A percentile compares a stretch with the other conserved stretches of the same genome.
phyloP scores from a whole-genome alignment of 2,888 invertebrate species.

The Hybos culiciformis region DNA sequence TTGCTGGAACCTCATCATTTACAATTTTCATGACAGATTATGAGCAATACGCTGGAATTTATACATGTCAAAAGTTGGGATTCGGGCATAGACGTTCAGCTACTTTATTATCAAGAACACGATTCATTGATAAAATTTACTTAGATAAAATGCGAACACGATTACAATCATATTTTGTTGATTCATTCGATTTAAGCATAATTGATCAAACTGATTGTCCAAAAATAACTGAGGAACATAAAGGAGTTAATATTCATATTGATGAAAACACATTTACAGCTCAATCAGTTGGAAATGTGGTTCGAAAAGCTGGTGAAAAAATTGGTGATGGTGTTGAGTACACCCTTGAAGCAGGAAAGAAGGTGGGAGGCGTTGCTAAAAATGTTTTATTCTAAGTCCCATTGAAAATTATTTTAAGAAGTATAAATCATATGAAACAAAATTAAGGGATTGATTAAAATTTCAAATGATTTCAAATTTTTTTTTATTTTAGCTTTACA shows the following conservation, averaged over 20 bases:
- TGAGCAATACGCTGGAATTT: slow-evolving; percentile 56
- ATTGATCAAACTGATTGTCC: slow-evolving; percentile 60
- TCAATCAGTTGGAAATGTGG: slow-evolving; percentile 54
- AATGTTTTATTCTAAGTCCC: background rate
- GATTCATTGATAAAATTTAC: slow-evolving; percentile 55
- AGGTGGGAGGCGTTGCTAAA: slow-evolving; percentile 17
- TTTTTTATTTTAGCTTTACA: background rate
- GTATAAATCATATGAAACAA: too few relatives aligned
- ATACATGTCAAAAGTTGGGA: slow-evolving; percentile 59
- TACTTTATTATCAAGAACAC: slow-evolving; percentile 62
- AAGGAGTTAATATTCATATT: slow-evolving; percentile 52
- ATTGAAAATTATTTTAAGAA: background rate
- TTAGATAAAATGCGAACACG: slow-evolving; percentile 56
- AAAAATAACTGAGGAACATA: slow-evolving; percentile 36
- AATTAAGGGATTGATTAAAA: too few relatives aligned
- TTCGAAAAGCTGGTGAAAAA: slow-evolving; percentile 57
- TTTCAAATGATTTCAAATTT: background rate
- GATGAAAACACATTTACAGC: slow-evolving; percentile 63
- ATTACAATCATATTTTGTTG: slow-evolving; percentile 50
- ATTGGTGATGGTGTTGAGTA: slow-evolving; percentile 59
- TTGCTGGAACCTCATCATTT: slow-evolving; percentile 61
- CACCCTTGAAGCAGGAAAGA: slow-evolving; percentile 53
- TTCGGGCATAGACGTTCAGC: slow-evolving; percentile 65
- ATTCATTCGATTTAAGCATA: slow-evolving; percentile 61
- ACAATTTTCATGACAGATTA: slow-evolving; percentile 65